Conservation (phyloP, 2,797 vertebrate genomes). For the Dermochelys coriacea region DNA sequence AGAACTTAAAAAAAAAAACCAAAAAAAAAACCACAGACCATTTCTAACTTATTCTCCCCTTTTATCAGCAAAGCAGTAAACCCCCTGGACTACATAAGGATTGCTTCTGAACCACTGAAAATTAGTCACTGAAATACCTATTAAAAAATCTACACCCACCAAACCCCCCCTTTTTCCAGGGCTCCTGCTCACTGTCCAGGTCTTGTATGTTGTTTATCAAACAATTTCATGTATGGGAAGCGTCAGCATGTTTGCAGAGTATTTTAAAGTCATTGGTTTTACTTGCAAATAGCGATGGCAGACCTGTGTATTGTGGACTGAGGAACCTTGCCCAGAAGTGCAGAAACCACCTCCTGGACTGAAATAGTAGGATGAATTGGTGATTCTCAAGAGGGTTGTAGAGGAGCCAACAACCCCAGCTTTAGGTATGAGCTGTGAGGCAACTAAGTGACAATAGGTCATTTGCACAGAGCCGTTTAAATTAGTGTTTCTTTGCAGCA, state of each 20-base stretch:
- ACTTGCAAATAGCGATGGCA: background rate
- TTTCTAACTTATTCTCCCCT: background rate
- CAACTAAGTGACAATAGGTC: background rate
- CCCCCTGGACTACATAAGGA: background rate
- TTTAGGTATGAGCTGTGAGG: background rate
- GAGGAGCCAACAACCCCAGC: background rate
- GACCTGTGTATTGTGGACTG: background rate
- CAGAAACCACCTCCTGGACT: background rate
- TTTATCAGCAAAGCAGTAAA: background rate
- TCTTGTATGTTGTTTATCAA: background rate
- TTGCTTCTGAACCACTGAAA: background rate
- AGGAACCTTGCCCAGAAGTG: background rate
- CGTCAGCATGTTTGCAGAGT: background rate
- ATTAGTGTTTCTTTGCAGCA: background rate
- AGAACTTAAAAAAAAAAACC: background rate
- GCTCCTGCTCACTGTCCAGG: background rate
- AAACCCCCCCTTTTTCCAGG: background rate
- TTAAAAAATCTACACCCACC: background rate
- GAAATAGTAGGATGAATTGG: background rate
- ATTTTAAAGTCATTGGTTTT: background rate
- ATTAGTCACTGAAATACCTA: background rate
- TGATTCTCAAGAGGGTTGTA: fast-evolving
- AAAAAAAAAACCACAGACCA: too few relatives aligned
- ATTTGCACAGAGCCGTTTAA: background rate
- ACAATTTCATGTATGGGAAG: background rate